Percentiles rank a stretch among this genome's conserved stretches.
These are phyloP conservation scores for Lepidurus arcticus DNA, from an alignment of 1,140 invertebrate genomes.

Conservation along the genomic window DNA sequence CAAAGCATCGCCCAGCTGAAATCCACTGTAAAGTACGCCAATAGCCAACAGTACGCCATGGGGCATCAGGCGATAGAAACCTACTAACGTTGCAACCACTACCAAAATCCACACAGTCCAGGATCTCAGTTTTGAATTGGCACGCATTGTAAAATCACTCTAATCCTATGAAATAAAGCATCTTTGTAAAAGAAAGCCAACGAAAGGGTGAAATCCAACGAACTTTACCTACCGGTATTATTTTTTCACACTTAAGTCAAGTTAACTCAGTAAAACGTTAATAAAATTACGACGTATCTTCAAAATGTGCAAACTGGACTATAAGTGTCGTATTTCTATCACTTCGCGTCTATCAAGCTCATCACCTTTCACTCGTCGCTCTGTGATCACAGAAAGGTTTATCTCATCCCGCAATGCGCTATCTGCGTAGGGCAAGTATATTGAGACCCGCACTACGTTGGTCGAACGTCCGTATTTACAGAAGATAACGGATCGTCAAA, in stretches of 20 bases:
- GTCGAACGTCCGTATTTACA: background rate
- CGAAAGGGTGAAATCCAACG: background rate
- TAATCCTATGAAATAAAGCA: background rate
- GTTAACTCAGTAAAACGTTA: too few relatives aligned
- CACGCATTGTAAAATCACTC: background rate
- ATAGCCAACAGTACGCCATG: background rate
- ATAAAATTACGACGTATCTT: too few relatives aligned
- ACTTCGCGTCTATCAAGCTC: too few relatives aligned
- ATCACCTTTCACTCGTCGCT: background rate
- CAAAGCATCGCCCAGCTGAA: conserved; percentile 31
- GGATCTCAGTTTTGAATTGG: background rate
- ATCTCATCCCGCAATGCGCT: background rate
- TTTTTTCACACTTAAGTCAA: too few relatives aligned
- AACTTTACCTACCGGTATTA: too few relatives aligned
- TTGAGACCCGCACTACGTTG: conserved; percentile 37
- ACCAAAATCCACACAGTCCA: conserved; percentile 1
- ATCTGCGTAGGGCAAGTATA: background rate
- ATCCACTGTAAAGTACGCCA: conserved; percentile 22
- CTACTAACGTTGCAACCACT: background rate
- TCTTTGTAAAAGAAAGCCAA: background rate
- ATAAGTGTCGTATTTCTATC: too few relatives aligned
- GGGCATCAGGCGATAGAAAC: background rate
- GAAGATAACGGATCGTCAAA: background rate
- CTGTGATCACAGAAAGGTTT: background rate
- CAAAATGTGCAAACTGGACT: too few relatives aligned